A percentile compares a stretch with the other conserved stretches of the same genome.
phyloP scores from a whole-genome alignment of 2,888 invertebrate genomes.

The Scrobipalpa atriplicella region DNA sequence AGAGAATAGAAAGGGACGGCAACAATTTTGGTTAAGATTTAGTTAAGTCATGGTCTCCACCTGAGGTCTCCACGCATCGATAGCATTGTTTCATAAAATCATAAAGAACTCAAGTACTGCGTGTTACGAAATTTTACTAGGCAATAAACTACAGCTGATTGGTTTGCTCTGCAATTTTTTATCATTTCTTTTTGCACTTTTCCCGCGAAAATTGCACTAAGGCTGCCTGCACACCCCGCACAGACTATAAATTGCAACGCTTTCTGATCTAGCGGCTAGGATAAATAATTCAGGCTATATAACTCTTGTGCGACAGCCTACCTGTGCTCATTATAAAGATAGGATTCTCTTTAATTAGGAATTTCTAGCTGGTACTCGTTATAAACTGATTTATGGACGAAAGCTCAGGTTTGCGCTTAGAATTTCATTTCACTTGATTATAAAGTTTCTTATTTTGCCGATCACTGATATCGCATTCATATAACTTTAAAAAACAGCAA shows the following conservation, averaged over 20 bases:
- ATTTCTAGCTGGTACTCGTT: constrained; percentile 34
- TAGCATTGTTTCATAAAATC: too few relatives aligned
- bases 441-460: not conserved
- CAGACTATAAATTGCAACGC: constrained; percentile 51
- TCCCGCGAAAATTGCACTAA: constrained; percentile 8
- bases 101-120: not conserved
- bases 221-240: not conserved
- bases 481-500: not conserved
- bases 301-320: constrained; percentile 12
- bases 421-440: constrained; percentile 1
- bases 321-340: constrained; percentile 26
- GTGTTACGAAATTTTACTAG: not conserved
- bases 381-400: not conserved
- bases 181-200: not conserved
- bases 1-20: too few relatives aligned
- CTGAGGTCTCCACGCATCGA: too few relatives aligned
- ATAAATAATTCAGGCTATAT: constrained; percentile 45
- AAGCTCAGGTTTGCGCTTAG: not conserved
- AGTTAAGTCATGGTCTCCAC: too few relatives aligned
- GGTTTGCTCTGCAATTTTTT: not conserved
- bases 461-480: not conserved
- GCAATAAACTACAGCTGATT: not conserved
- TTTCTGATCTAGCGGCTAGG: constrained; percentile 59
- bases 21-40: too few relatives aligned
- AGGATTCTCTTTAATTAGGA: constrained; percentile 39